Conservation (phyloP, 2,888 invertebrate species). For the Patella depressa region DNA sequence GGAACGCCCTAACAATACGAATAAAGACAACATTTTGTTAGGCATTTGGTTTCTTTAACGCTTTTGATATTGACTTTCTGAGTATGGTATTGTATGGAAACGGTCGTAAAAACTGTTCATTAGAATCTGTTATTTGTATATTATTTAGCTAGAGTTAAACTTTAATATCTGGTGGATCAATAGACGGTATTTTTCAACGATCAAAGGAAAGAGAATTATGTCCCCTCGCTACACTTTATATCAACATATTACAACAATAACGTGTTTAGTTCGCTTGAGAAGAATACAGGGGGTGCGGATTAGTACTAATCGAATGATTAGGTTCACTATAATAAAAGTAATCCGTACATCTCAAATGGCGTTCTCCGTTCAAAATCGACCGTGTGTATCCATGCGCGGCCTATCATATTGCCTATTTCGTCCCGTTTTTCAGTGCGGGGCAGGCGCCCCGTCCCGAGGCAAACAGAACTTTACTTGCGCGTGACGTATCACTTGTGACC, state of each 20-base stretch:
- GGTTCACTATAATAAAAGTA: constrained; percentile 13
- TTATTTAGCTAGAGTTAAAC: background rate
- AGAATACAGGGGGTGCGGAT: constrained; percentile 12
- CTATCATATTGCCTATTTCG: constrained; percentile 10
- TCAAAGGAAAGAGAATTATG: background rate
- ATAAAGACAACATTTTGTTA: too few relatives aligned
- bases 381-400: constrained; percentile 10
- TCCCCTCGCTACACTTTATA: background rate
- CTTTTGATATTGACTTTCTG: too few relatives aligned
- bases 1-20: too few relatives aligned
- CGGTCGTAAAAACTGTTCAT: too few relatives aligned
- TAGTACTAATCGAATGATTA: constrained; percentile 9
- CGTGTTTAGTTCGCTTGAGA: background rate
- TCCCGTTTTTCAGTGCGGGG: background rate
- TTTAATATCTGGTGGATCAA: background rate
- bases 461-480: background rate
- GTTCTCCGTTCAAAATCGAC: constrained; percentile 9
- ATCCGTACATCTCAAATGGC: constrained; percentile 13
- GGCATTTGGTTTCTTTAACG: too few relatives aligned
- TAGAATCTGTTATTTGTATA: too few relatives aligned
- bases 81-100: too few relatives aligned
- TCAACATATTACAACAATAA: background rate
- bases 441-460: constrained; percentile 3
- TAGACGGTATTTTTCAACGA: background rate
- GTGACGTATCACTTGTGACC: constrained; percentile 2